Base-by-base conservation (phyloP, 2,888 invertebrate species). In the Pseudococcus longispinus region DNA sequence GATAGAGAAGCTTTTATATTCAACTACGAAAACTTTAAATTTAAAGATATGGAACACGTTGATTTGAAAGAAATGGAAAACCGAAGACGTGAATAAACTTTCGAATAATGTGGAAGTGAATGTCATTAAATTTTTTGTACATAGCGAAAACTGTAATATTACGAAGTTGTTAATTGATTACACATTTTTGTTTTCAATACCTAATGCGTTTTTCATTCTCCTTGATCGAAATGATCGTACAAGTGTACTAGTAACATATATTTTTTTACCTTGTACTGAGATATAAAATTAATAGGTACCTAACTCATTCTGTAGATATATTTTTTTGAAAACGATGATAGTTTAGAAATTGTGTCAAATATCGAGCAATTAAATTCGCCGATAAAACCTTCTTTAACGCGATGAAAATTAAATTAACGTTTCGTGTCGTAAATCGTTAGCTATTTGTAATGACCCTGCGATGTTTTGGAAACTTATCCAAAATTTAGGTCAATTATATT, bases 371-470 rank as follows among this genome's bases (percentile, higher is more conserved):
- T 2, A 9, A n/a, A 13, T 77, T 77, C n/a, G 37, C 4, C 60
- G 23, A 60, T 26, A 3, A 65, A 65, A 65, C 26, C 2, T 20
- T 11, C 1, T 29, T 20, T 20, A n/a, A 29, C 4, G n/a, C 11
- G 77, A 1, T 11, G 2, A 20, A 80, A 37, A 80, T 42, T 4
- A 11, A 5, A 20, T 37, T n/a, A 42, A 37, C 18, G 29, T 80
- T 80, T 80, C 77, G 77, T 80, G 77, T 42, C 26, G 20, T 20
- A 18, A 32, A 42, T 80, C 77, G 13, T 80, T 80, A 80, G 42
- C 32, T 18, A 18, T 74, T 11, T 42, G n/a, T 80, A 42, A 80
- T 42, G 42, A 42, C 77, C 20, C 3, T 1, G 0, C 2, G 42
- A 5, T 37, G 77, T 80, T 42, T 18, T 42, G n/a, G 26, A 80